Base-by-base conservation (phyloP, 2,113 vertebrate species). In the Hydrolagus affinis region DNA sequence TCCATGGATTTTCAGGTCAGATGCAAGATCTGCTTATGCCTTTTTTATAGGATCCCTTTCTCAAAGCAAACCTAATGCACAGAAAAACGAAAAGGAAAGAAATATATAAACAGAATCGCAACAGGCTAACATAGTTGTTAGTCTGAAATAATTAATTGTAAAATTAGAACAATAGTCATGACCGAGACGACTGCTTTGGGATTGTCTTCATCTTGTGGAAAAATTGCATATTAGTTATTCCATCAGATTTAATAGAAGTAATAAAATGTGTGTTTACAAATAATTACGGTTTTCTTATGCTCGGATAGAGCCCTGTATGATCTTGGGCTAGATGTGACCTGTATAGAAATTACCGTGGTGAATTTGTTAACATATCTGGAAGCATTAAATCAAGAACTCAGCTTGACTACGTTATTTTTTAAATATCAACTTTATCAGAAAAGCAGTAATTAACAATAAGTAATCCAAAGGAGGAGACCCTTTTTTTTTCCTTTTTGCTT, bases 1-100 rank as follows among this genome's bases (percentile, higher is more conserved):
- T 97, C 96, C 96, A 95, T 96, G 97, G 96, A 98, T 98, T 99
- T 95, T 96, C 97, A 98, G 97, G 97, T 98, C 97, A 98, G 96
- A 98, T 98, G 96, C 95, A 93, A 96, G 96, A 97, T 98, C 95
- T 98, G 96, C 97, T 98, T 98, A 96, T 97, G 96, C 95, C 93
- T 87, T 91, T 90, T 91, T 89, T 89, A 30, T 90, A 93, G 94
- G 93, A 96, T 94, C 94, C 91, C 94, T 93, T 94, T 96, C 94
- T 96, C 96, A 94, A 93, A 95, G 92, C 91, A 94, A 89, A 95
- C 93, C 93, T 92, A 94, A 89, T 86, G 86, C 78, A 87, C 85
- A 86, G 59, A 68, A 44, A 44, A 32, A 62, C 14, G 60, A 66
- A 66, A 66, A 62, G 6, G 11, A 25, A 64, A 68, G 32, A 83